These are phyloP conservation scores for Shinisaurus crocodilurus DNA, from an alignment of 2,113 vertebrate genomes.

Conservation along the genomic window DNA sequence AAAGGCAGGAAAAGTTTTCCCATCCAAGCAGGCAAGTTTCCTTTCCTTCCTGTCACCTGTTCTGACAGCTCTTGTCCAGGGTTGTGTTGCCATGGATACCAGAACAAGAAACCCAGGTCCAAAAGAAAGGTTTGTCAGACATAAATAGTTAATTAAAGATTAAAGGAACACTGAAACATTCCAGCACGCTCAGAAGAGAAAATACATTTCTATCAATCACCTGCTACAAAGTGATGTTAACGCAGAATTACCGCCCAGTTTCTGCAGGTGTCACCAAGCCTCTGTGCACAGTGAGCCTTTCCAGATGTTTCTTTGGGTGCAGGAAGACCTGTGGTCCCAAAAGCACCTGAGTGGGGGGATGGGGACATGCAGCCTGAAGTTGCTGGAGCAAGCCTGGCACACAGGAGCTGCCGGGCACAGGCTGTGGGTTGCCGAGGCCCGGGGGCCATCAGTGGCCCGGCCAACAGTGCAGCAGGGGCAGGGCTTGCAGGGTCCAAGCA, in stretches of 20 bases:
- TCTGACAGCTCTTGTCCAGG: constrained; percentile 2
- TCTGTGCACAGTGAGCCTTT: neutral
- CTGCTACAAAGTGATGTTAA: neutral
- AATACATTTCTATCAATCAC: rapidly evolving
- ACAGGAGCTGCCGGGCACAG: too few species aligned
- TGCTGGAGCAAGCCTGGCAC: too few species aligned
- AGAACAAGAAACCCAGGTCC: constrained; percentile 9
- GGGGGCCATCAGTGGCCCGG: too few species aligned
- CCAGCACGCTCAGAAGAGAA: neutral
- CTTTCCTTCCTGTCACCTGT: constrained; percentile 33
- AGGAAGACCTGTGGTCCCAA: too few species aligned
- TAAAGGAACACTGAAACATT: constrained; percentile 47
- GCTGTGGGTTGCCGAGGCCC: too few species aligned
- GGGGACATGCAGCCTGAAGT: neutral
- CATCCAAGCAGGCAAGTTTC: constrained; percentile 26
- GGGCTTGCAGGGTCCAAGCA: too few species aligned
- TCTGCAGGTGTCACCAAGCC: neutral
- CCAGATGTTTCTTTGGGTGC: neutral
- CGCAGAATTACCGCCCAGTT: neutral
- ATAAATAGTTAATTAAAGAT: constrained; percentile 64
- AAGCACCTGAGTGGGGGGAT: neutral
- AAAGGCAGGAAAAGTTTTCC: constrained; percentile 40
- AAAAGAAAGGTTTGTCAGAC: neutral
- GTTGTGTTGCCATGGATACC: constrained; percentile 46
- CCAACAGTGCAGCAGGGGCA: too few species aligned